Evolutionary conservation across 2,113 vertebrate species (phyloP), one percentile per base, ranked within the genome.

Genomic region (Dissostichus mawsoni): DNA sequence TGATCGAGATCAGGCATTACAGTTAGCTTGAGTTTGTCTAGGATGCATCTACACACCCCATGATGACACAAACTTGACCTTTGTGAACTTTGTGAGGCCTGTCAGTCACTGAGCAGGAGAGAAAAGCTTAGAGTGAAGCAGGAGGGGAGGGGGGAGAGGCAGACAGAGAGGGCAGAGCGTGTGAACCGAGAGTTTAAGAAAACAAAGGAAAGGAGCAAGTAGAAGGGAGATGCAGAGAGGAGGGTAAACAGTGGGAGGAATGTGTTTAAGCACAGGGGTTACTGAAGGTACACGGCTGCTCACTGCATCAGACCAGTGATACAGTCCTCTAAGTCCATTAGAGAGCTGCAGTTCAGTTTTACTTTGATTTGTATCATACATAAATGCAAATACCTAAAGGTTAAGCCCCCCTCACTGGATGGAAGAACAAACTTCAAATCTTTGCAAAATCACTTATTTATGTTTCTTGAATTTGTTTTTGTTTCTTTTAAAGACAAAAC

Each of bases 171-270:
- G 62, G 14, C 1, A 33, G 11, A 63, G 63, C 44, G 25, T 67
- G 70, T 33, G 17, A 76, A 69, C 12, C 1, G 50, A 18, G 65
- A 47, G 57, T 3, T 9, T 23, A 20, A 29, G 50, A 36, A 45
- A 23, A 51, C 55, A 59, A 45, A 64, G 45, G 45, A 12, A 29
- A 23, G 11, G 56, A 75, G 25, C 3, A 5, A 25, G 51, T 11
- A 61, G 51, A 59, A 41, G 44, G 25, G 47, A 23, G 50, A 36
- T 23, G 48, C 50, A 44, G 56, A 67, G 53, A 82, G 5, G 36
- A 85, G 80, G 76, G 85, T 80, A 85, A 88, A 90, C 86, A 90
- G 33, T 23, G 63, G 17, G 69, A 78, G 63, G 94, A 93, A 92
- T 92, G 82, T 25, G 70, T 85, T 86, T 61, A 53, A 83, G 58